Evolutionary conservation across 2,888 invertebrate genomes (phyloP), one percentile per base, ranked within the genome.

Genomic region (Cataglyphis cursor): DNA sequence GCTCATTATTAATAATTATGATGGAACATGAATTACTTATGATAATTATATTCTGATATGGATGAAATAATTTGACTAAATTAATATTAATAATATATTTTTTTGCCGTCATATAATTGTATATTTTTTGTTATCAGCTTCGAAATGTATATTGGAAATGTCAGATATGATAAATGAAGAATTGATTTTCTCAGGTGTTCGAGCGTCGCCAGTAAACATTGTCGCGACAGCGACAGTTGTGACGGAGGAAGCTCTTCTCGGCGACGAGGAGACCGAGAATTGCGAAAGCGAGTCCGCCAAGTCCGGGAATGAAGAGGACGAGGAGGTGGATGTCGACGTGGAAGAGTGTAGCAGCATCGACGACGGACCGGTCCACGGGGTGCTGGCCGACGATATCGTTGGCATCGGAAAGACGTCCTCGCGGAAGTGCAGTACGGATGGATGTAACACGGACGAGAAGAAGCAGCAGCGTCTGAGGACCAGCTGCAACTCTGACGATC

Each of bases 401-500:
- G 76, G 75, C 66, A 38, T 62, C 5, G 35, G 68, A 1, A 48
- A n/a, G 48, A 44, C 89, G 28, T 66, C 87, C 9, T 24, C 87
- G 84, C 88, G 91, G 41, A 93, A 93, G 80, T 88, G 85, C 82
- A 87, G 12, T n/a, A 88, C 64, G 64, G 87, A 70, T 51, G 65
- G 24, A 0, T 61, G 51, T 76, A 85, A 76, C 59, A 72, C 81
- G 12, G 87, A 89, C 70, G 91, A 93, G 41, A 93, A 92, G 92
- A 95, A 91, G 90, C 93, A 93, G 78, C 93, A 92, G 76, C 90
- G 90, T 68, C 81, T 92, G 68, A 95, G 95, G 92, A 95, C 96
- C 83, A 95, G 95, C 90, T 97, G 96, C 93, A 97, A 97, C 93
- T 96, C 96, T 91, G 96, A 96, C 89, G 97, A 97, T 93, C 94